Evolutionary conservation across 2,888 invertebrate species (phyloP), one percentile per base, ranked within the genome.

Genomic region (Diplolepis rosae): DNA sequence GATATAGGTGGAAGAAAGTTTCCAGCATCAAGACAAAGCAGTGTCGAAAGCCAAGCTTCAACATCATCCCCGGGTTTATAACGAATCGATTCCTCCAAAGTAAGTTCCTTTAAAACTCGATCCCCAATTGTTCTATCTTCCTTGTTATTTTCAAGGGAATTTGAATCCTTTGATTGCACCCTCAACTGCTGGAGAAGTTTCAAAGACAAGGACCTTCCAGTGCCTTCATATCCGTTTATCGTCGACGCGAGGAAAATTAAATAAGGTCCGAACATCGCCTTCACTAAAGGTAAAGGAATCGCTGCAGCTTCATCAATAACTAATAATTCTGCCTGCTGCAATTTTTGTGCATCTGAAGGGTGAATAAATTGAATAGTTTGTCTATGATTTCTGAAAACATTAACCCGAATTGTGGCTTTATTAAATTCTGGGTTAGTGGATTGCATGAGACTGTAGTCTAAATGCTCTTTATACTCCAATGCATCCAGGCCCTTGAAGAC

Each of bases 251-350:
- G 92, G 86, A 99, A 96, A 11, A 97, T 95, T 39, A 99, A 91
- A 83, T 98, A 98, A 0, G 98, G 97, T 0, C 95, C 95, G 70
- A 96, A 91, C 88, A 98, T 94, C 1, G 94, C 93, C 78, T 96
- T 95, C 0, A 99, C 98, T 81, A 96, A 93, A 0, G 96, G 95
- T 71, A 99, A 90, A 0, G 99, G 99, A 79, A 99, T 99, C 6
- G 99, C 99, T 0, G 99, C 99, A 1, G 99, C 99, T 89, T 99
- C 99, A 89, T 99, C 99, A 70, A 99, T 98, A 0, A 99, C 93
- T 35, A 99, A 91, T 48, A 99, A 89, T 89, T 99, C 99, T 0
- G 98, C 98, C 76, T 98, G 98, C 7, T 96, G 93, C 35, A 99
- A 90, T 74, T 96, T 93, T 15, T 70, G 76, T 56, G 95, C 93